Conservation (phyloP, 2,888 invertebrate genomes). For the Hyppa rectilinea region DNA sequence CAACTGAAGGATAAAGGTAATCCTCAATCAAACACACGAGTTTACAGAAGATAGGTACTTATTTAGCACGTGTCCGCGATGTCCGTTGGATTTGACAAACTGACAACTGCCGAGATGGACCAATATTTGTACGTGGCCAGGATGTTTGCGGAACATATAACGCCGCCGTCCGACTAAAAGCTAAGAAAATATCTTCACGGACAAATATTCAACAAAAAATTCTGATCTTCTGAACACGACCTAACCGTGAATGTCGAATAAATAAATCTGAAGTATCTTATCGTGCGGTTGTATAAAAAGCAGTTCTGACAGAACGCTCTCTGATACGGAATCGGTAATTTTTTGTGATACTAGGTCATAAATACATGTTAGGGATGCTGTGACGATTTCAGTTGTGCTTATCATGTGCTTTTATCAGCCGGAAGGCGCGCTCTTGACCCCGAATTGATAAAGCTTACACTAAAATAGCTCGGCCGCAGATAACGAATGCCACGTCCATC, state of each 20-base stretch:
- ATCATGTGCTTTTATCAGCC: slow-evolving; percentile 80
- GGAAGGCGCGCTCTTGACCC: slow-evolving; percentile 90
- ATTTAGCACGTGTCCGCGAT: slow-evolving; percentile 84
- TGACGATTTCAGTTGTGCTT: slow-evolving; percentile 73
- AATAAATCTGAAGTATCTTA: slow-evolving; percentile 71
- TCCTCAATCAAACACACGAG: slow-evolving; percentile 51
- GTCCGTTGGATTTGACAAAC: slow-evolving; percentile 76
- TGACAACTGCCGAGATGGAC: slow-evolving; percentile 76
- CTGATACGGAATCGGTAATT: slow-evolving; percentile 69
- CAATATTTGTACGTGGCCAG: slow-evolving; percentile 86
- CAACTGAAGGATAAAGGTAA: slow-evolving; percentile 25
- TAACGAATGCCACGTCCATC: slow-evolving; percentile 68
- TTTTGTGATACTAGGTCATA: slow-evolving; percentile 73
- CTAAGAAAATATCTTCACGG: slow-evolving; percentile 82
- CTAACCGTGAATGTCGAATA: slow-evolving; percentile 67
- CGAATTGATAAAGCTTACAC: slow-evolving; percentile 80
- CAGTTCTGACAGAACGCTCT: slow-evolving; percentile 69
- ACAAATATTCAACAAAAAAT: slow-evolving; percentile 77
- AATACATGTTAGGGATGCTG: slow-evolving; percentile 85
- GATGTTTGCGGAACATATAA: slow-evolving; percentile 86
- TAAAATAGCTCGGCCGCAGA: slow-evolving; percentile 76
- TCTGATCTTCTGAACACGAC: slow-evolving; percentile 68
- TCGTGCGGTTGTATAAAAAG: slow-evolving; percentile 76
- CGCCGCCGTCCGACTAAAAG: slow-evolving; percentile 83
- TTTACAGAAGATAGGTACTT: slow-evolving; percentile 75